These are phyloP conservation scores for Muraenolepis orangiensis DNA, from an alignment of 2,797 vertebrate species.

Conservation along the genomic window DNA sequence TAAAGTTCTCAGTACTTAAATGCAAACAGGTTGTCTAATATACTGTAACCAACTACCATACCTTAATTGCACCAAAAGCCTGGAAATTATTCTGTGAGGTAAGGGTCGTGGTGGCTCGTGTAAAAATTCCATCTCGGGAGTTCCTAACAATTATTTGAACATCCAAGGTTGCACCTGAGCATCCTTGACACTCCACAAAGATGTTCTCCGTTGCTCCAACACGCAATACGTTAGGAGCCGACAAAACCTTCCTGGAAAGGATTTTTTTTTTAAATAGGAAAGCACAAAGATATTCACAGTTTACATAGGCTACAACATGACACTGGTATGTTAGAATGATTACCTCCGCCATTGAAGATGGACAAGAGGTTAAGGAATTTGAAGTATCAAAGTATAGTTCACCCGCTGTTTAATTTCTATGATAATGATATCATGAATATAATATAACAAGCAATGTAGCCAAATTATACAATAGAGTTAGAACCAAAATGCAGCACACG, in stretches of 20 bases:
- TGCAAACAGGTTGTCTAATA: neutral
- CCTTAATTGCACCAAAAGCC: conserved; percentile 43
- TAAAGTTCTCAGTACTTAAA: neutral
- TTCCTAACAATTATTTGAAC: conserved; percentile 45
- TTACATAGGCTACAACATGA: neutral
- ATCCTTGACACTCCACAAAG: conserved; percentile 71
- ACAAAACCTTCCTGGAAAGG: conserved; percentile 55
- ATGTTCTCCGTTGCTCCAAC: conserved; percentile 64
- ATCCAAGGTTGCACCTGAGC: rapidly evolving
- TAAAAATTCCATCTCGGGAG: conserved; percentile 37
- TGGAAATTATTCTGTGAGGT: conserved; percentile 14
- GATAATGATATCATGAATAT: too few species aligned
- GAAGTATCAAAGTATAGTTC: too few species aligned
- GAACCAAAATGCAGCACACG: too few species aligned
- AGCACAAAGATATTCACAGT: neutral
- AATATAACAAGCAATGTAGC: too few species aligned
- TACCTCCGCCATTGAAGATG: too few species aligned
- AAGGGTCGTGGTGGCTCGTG: conserved; percentile 21
- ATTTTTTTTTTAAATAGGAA: neutral
- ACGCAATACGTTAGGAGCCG: conserved; percentile 64
- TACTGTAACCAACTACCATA: conserved; percentile 23
- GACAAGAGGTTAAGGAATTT: too few species aligned
- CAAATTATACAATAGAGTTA: too few species aligned
- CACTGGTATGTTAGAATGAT: neutral
- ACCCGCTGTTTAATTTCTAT: too few species aligned